Conservation (phyloP, 2,113 vertebrate genomes). For the Scophthalmus maximus region DNA sequence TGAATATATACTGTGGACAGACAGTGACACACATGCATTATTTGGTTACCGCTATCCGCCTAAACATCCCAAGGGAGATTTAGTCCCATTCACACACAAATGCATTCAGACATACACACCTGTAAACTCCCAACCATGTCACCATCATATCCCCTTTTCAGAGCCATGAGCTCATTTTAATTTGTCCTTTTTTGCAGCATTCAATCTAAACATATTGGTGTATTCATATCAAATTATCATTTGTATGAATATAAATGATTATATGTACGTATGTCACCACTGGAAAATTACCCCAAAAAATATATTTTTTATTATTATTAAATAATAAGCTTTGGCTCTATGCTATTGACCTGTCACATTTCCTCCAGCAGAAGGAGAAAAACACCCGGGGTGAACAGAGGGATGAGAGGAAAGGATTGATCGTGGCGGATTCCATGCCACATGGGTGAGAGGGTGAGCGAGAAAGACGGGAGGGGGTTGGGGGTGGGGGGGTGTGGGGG, state of each 20-base stretch:
- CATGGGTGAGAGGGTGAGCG: constrained; percentile 69
- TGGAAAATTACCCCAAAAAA: constrained; percentile 3
- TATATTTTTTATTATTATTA: background rate
- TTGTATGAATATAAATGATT: too few species aligned
- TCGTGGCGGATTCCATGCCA: constrained; percentile 87
- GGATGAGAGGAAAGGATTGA: constrained; percentile 74
- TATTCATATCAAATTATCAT: too few species aligned
- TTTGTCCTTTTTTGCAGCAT: background rate
- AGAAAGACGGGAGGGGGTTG: constrained; percentile 45
- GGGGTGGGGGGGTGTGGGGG: constrained; percentile 58
- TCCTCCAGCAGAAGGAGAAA: constrained; percentile 15
- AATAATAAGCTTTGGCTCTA: background rate
- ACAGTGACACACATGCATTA: constrained; percentile 17
- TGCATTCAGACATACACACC: background rate
- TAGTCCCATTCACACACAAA: constrained; percentile 22
- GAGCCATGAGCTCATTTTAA: background rate
- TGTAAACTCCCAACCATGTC: background rate
- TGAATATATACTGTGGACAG: background rate
- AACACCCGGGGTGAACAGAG: constrained; percentile 50
- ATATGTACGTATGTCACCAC: background rate
- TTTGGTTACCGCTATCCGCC: constrained; percentile 56
- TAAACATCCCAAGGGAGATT: constrained; percentile 57
- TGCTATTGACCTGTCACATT: constrained; percentile 67
- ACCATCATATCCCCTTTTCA: constrained; percentile 7
- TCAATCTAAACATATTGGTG: background rate